Conservation (phyloP, 2,888 invertebrate genomes). For the Lymantria dispar region DNA sequence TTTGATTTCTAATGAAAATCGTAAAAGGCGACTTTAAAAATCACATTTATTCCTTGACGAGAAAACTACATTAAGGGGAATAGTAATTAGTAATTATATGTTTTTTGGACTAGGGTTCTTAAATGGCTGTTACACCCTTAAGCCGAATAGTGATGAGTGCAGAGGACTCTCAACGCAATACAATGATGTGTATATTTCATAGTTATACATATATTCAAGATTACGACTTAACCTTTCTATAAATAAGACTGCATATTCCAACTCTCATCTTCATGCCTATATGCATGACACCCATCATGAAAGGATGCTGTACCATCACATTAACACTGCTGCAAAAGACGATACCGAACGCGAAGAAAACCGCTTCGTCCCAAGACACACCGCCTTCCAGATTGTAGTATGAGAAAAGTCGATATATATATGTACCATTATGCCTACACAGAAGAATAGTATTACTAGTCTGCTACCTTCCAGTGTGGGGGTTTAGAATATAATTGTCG, state of each 20-base stretch:
- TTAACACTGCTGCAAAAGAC: conserved; percentile 84
- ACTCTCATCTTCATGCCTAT: conserved; percentile 92
- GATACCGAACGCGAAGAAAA: conserved; percentile 85
- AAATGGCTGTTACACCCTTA: too few relatives aligned
- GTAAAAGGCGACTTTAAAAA: too few relatives aligned
- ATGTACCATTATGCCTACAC: conserved; percentile 78
- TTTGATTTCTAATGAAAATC: too few relatives aligned
- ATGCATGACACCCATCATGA: conserved; percentile 87
- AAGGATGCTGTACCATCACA: conserved; percentile 86
- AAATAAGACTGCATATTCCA: conserved; percentile 91
- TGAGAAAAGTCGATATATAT: conserved; percentile 82
- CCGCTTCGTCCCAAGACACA: conserved; percentile 83
- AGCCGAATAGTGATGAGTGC: too few relatives aligned
- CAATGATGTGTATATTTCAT: too few relatives aligned
- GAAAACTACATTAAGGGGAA: too few relatives aligned
- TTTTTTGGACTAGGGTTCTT: too few relatives aligned
- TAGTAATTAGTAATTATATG: too few relatives aligned
- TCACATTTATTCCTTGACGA: too few relatives aligned
- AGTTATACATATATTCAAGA: too few relatives aligned
- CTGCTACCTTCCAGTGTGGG: not conserved
- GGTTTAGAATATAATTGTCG: too few relatives aligned
- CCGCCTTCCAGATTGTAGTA: conserved; percentile 81
- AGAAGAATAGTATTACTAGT: conserved; percentile 5
- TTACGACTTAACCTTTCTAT: conserved; percentile 86
- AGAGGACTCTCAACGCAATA: too few relatives aligned